phyloP scores from a whole-genome alignment of 2,888 invertebrate species.

The Cataglyphis albicans region DNA sequence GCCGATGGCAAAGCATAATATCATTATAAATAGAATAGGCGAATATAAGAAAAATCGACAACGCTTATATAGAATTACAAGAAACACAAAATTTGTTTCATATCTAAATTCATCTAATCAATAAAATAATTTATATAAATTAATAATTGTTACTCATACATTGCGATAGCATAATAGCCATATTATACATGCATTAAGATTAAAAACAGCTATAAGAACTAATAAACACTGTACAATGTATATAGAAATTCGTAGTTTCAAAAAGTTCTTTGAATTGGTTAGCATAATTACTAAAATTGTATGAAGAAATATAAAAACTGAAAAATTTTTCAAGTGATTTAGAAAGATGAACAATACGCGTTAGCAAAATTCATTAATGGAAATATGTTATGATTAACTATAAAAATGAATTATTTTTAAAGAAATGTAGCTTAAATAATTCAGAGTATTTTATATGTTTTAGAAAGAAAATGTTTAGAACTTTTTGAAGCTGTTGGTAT shows the following conservation, averaged over 20 bases:
- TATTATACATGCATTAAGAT: conserved; percentile 18
- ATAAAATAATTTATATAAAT: conserved; percentile 14
- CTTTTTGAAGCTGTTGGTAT: neutral
- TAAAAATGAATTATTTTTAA: conserved; percentile 8
- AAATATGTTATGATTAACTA: neutral
- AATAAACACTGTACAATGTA: neutral
- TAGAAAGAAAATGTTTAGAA: neutral
- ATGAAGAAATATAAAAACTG: neutral
- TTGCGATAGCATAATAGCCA: neutral
- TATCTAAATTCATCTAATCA: neutral
- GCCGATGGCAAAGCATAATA: neutral
- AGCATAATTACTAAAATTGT: neutral
- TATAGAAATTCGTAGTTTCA: neutral
- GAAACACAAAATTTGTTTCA: neutral
- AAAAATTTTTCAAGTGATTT: neutral
- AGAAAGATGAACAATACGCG: neutral
- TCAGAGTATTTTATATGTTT: conserved; percentile 1
- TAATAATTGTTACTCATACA: neutral
- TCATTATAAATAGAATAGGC: neutral
- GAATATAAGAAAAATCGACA: neutral
- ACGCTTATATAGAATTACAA: neutral
- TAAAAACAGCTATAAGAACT: neutral
- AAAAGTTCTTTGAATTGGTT: neutral
- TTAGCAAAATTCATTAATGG: neutral
- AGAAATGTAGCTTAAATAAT: neutral